Percentiles rank a stretch among this genome's conserved stretches.
These are phyloP conservation scores for Euspilapteryx auroguttella DNA, from an alignment of 2,888 invertebrate species.

Conservation along the genomic window DNA sequence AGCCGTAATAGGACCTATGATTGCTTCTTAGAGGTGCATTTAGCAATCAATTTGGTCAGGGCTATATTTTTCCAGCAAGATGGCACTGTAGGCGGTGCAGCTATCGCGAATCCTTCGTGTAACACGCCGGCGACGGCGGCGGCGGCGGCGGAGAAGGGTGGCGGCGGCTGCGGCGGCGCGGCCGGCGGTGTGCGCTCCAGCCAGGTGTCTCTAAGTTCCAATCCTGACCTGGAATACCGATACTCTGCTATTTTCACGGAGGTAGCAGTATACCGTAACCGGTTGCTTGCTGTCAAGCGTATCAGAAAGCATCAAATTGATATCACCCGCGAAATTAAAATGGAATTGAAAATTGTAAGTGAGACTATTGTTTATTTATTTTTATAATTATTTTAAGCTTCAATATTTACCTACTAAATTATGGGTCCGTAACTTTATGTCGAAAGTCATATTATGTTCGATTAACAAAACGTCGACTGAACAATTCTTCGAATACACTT, in stretches of 20 bases:
- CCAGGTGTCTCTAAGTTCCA: constrained; percentile 85
- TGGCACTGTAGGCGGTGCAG: constrained; percentile 61
- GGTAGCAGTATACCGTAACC: constrained; percentile 86
- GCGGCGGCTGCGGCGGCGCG: constrained; percentile 22
- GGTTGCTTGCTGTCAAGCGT: constrained; percentile 84
- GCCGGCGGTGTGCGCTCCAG: constrained; percentile 69
- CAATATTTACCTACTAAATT: no score
- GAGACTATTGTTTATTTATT: constrained; percentile 1
- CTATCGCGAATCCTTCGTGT: constrained; percentile 81
- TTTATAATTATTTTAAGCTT: constrained; percentile 1
- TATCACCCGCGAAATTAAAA: constrained; percentile 87
- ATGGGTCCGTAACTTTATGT: no score
- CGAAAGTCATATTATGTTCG: no score
- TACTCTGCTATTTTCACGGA: constrained; percentile 90
- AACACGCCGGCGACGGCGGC: constrained; percentile 81
- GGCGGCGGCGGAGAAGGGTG: constrained; percentile 26
- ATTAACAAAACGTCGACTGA: no score
- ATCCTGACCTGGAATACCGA: constrained; percentile 87
- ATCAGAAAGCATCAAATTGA: constrained; percentile 85
- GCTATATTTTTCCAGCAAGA: constrained; percentile 59
- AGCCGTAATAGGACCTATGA: no score
- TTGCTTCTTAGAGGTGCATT: no score
- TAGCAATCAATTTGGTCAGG: constrained; percentile 41
- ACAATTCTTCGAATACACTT: no score
- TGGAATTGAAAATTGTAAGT: constrained; percentile 86